Base-by-base conservation (phyloP, 1,140 invertebrate species). In the Pachyrhynchus sulphureomaculatus region DNA sequence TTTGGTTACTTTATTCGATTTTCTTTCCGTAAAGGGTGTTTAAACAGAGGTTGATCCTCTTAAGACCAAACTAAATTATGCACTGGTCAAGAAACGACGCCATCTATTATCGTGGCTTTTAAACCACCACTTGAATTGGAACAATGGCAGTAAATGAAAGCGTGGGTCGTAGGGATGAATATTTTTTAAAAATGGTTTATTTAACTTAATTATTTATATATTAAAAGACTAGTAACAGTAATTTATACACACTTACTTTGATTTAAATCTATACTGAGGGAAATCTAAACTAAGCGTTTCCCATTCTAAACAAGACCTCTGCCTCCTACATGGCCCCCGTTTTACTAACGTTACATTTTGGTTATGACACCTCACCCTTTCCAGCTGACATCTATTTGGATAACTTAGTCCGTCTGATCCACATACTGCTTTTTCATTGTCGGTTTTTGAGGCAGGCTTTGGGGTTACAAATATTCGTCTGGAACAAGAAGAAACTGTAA, bases 331-430 rank as follows among this genome's bases (percentile, higher is more conserved):
- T 32, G 82, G 81, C 13, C 89, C 89, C 49, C 80, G 81, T 72
- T 88, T 85, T 62, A 86, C 87, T 39, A 90, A 76, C 21, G 84
- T 82, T 13, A 91, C 80, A 61, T 84, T 82, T 1, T 86, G 84
- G 65, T 84, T 81, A 24, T 66, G 55, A 75, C 90, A 92, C 70
- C 89, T 88, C 34, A 84, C 86, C 62, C 85, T 81, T 67, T 88
- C 80, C 45, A 93, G 80, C 53, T 88, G 85, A 77, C 92, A 94
- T 58, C 84, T 80, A 56, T 86, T 88, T 10, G 85, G 80, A 80
- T 93, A 94, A 32, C 88, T 92, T 48, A 86, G 77, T 8, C 87
- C 87, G 72, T 94, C 89, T 18, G 89, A 88, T 55, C 89, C 91
- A 71, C 91, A 94, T 26, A 92, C 88, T 5, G 87, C 81, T 49